Percentiles rank a stretch among this genome's conserved stretches.
Conservation (phyloP, 2,888 invertebrate genomes). For the Idaea straminata region DNA sequence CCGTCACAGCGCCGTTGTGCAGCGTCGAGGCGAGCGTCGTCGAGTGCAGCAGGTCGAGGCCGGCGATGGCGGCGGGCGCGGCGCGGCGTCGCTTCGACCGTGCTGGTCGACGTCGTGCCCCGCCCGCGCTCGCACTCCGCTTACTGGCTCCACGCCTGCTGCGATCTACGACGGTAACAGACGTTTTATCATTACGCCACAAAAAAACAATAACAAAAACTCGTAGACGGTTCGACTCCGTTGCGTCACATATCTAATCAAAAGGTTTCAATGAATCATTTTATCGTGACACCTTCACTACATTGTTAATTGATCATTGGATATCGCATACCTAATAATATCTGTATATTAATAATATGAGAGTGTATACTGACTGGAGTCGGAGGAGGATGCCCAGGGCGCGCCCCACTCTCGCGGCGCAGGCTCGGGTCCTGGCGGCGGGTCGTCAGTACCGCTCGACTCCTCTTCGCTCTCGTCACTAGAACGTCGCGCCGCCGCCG, state of each 20-base stretch:
- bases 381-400: conserved; percentile 75
- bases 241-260: too few relatives aligned
- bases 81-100: conserved; percentile 66
- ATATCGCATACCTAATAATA: too few relatives aligned
- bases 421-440: conserved; percentile 70
- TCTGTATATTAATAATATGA: too few relatives aligned
- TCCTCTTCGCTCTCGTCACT: conserved; percentile 76
- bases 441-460: conserved; percentile 72
- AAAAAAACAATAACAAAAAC: too few relatives aligned
- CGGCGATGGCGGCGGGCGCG: conserved; percentile 85
- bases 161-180: conserved; percentile 43
- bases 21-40: conserved; percentile 93
- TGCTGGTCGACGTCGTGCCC: conserved; percentile 58
- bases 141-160: conserved; percentile 66
- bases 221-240: too few relatives aligned
- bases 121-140: conserved; percentile 74
- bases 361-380: conserved; percentile 55
- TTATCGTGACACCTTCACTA: too few relatives aligned
- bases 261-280: too few relatives aligned
- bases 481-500: conserved; percentile 65
- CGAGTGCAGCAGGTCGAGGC: conserved; percentile 92
- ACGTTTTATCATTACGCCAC: background rate
- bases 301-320: too few relatives aligned
- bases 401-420: conserved; percentile 78
- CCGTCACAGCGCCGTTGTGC: conserved; percentile 84